A percentile compares a stretch with the other conserved stretches of the same genome.
Evolutionary conservation across 1,140 invertebrate species (phyloP).

Genomic region (Trichonephila inaurata): DNA sequence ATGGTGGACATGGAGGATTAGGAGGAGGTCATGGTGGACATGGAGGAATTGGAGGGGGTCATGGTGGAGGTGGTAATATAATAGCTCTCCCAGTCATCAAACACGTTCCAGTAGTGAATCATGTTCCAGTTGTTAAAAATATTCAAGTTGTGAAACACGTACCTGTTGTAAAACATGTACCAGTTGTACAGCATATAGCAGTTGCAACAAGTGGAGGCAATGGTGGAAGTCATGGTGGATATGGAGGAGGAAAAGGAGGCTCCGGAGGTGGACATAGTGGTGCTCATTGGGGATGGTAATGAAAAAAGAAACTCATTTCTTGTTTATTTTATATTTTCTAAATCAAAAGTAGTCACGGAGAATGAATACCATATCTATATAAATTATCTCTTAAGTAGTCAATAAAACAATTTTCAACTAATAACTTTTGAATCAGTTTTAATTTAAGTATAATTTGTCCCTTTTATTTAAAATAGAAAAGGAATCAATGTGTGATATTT

Average conservation of each 20-base stretch:
- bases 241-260: not conserved
- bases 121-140: conserved; percentile 68
- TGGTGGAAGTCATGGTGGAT: too few relatives aligned
- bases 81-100: conserved; percentile 43
- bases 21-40: conserved; percentile 42
- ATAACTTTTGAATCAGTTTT: too few relatives aligned
- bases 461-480: too few relatives aligned
- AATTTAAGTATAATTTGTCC: too few relatives aligned
- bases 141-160: conserved; percentile 65
- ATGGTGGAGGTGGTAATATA: conserved; percentile 30
- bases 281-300: not conserved
- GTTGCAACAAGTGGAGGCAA: conserved; percentile 41
- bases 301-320: not conserved
- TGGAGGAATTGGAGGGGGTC: not conserved
- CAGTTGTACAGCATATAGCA: conserved; percentile 66
- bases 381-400: too few relatives aligned
- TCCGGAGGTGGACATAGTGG: conserved; percentile 6
- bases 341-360: not conserved
- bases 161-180: conserved; percentile 68
- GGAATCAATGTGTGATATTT: too few relatives aligned
- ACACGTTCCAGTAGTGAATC: conserved; percentile 55
- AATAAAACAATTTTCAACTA: too few relatives aligned
- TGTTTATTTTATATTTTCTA: not conserved
- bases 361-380: not conserved
- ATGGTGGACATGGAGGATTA: conserved; percentile 17